These are phyloP conservation scores for Zosterops pallidus DNA, from an alignment of 2,113 vertebrate species.

Conservation along the genomic window DNA sequence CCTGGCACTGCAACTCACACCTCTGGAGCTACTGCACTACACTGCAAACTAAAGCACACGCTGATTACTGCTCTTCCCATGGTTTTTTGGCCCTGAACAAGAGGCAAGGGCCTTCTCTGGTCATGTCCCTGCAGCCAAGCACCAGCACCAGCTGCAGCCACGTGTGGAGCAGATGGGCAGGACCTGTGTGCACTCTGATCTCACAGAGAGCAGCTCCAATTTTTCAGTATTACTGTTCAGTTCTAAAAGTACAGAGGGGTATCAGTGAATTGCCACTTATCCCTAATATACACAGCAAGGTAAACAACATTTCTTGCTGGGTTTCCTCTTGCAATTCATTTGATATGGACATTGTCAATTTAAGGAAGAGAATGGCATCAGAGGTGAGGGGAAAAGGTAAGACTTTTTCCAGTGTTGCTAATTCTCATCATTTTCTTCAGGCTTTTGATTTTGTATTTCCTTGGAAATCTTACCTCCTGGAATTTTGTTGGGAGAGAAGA, in stretches of 20 bases:
- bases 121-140: neutral
- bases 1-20: neutral
- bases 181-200: fast-evolving
- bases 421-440: neutral
- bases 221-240: neutral
- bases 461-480: neutral
- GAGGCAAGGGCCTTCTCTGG: neutral
- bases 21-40: neutral
- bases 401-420: neutral
- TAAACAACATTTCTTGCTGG: neutral
- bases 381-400: neutral
- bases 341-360: neutral
- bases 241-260: neutral
- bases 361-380: neutral
- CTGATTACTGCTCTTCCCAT: fast-evolving
- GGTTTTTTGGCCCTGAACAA: neutral
- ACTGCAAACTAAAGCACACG: neutral
- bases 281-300: neutral
- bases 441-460: neutral
- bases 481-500: neutral
- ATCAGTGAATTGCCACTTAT: neutral
- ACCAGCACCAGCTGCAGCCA: neutral
- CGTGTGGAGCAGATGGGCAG: fast-evolving
- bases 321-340: neutral
- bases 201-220: neutral